Base-by-base conservation (phyloP, 2,888 invertebrate genomes). In the Horisme vitalbata region DNA sequence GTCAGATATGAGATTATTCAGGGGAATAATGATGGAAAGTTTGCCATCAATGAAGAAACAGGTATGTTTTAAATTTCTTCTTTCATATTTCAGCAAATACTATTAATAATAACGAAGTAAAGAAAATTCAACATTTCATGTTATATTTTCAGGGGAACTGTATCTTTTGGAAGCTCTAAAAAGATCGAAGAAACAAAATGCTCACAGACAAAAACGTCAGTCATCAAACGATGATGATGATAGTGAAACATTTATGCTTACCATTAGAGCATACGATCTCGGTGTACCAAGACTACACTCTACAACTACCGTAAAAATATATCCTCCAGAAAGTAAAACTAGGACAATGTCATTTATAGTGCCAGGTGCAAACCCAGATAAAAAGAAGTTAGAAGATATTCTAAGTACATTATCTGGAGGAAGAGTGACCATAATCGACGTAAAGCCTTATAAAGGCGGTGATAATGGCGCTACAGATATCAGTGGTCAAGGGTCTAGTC, bases 281-380 rank as follows among this genome's bases (percentile, higher is more conserved):
- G 97, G 97, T 0, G 92, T 95, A 1, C 97, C 97, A 1, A 94
- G 94, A 69, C 84, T 94, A 45, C 94, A 91, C 56, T 93, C 94
- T 10, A 93, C 93, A 21, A 93, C 95, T 8, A 92, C 92, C 45
- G 93, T 97, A 4, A 93, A 94, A 63, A 91, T 97, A 45, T 95
- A 94, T 80, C 95, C 95, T 36, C 94, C 95, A 54, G 96, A 93
- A 65, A 93, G 93, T 58, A 92, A 93, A 48, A 93, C 94, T 4
- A 91, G 95, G 45, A 94, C 94, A 23, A 94, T 97, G 83, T 93
- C 94, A 10, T 97, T 97, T 75, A 93, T 97, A 47, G 94, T 97
- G 24, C 95, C 96, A 3, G 95, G 95, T 32, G 91, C 91, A 38
- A 93, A 94, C 73, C 94, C 94, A 5, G 94, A 96, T 77, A 93